Base-by-base conservation (phyloP, 2,797 vertebrate species). In the Anisognathus igniventris region DNA sequence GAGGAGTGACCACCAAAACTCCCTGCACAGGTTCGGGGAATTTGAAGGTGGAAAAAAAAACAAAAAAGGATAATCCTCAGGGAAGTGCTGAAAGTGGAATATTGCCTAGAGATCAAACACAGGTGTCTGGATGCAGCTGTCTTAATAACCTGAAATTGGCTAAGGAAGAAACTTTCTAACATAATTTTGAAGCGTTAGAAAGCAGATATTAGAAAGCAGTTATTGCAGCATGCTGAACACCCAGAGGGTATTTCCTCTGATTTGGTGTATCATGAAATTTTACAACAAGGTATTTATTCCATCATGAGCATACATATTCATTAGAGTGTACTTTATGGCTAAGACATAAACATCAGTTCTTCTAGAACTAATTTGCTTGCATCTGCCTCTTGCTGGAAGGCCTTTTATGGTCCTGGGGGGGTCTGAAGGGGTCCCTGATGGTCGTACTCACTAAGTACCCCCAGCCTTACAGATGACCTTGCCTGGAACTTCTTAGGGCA, bases 401-500 rank as follows among this genome's bases (percentile, higher is more conserved):
- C 14, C 30, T 61, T 77, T 30, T 35, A 19, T 62, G 30, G 21
- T 70, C 22, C 35, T 61, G 35, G 56, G 40, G 35, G 2, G 17
- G 1, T 40, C 25, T 25, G 14, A 62, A 77, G 56, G 40, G 5
- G 25, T 44, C 45, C 14, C 45, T 51, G 28, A n/a, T 51, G 45
- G 27, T 54, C 0, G 0, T 22, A 25, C 24, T 68, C 47, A 31
- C 62, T 10, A 24, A 53, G 54, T 33, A n/a, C 20, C 30, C 39
- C 24, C 24, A 47, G 4, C 0, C 0, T 40, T 35, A 62, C 7
- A 22, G 21, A 39, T 21, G 30, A 21, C 33, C 7, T 61, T 47
- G 33, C 48, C 64, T 68, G 45, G 33, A 61, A 54, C 33, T 70
- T 61, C 14, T 30, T 54, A 14, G 25, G 9, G 40, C 48, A 15